Percentiles rank a stretch among this genome's conserved stretches.
Conservation (phyloP, 1,140 invertebrate genomes). For the Trichoplusia ni region DNA sequence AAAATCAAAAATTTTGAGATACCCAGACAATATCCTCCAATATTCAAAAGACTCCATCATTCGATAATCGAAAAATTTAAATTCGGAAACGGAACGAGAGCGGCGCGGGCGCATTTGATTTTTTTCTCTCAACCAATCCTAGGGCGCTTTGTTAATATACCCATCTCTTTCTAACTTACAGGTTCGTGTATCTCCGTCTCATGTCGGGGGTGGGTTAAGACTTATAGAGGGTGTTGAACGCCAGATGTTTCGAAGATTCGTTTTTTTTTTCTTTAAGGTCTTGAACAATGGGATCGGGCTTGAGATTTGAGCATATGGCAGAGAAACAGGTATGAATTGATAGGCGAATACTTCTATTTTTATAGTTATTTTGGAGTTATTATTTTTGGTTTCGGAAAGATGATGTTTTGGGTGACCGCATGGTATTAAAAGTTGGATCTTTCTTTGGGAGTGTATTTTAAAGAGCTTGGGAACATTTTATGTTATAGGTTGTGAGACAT, state of each 20-base stretch:
- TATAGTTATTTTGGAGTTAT: neutral
- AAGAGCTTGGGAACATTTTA: too few relatives aligned
- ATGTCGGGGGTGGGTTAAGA: slow-evolving; percentile 21
- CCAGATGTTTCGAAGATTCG: slow-evolving; percentile 25
- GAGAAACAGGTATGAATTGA: slow-evolving; percentile 23
- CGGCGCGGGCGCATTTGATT: slow-evolving; percentile 30
- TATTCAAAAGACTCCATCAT: neutral
- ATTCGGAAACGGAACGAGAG: slow-evolving; percentile 36
- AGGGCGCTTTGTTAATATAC: slow-evolving; percentile 17
- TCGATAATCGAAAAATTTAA: slow-evolving; percentile 10
- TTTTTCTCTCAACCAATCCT: slow-evolving; percentile 5
- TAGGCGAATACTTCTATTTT: slow-evolving; percentile 24
- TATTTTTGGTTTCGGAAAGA: neutral
- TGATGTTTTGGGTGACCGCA: neutral
- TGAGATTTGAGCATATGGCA: slow-evolving; percentile 30
- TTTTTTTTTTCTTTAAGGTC: neutral
- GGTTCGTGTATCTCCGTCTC: neutral
- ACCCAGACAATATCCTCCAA: neutral
- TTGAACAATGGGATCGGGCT: slow-evolving; percentile 26
- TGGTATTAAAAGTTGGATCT: too few relatives aligned
- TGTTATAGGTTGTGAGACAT: too few relatives aligned
- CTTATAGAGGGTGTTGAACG: slow-evolving; percentile 27
- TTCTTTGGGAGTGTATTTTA: neutral
- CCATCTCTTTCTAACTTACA: neutral
- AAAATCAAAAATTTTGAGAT: too few relatives aligned